phyloP scores from a whole-genome alignment of 2,888 invertebrate species.

The Zygothrica quintamaculata region DNA sequence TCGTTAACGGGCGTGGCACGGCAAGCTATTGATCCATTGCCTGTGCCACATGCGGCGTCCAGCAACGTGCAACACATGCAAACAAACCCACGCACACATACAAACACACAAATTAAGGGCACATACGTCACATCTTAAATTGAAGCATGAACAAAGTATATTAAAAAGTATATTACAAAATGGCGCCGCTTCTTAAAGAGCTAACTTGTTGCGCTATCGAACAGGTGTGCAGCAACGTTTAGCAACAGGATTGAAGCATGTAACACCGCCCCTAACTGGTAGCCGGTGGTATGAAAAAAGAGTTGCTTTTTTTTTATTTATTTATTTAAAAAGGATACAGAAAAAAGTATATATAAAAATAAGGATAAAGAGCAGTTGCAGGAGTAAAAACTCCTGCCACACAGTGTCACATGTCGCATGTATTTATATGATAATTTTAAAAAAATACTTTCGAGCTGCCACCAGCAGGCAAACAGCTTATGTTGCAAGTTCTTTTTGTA shows the following conservation, averaged over 20 bases:
- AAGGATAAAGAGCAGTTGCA: no score
- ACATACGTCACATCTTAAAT: conserved; percentile 51
- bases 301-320: no score
- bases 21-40: conserved; percentile 76
- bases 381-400: no score
- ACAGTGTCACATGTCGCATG: conserved; percentile 7
- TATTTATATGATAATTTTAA: conserved; percentile 39
- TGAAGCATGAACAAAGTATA: conserved; percentile 20
- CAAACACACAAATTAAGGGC: conserved; percentile 5
- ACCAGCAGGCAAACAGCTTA: conserved; percentile 68
- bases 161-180: conserved; percentile 63
- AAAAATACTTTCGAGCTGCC: conserved; percentile 71
- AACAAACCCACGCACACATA: background rate
- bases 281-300: conserved; percentile 1
- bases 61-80: conserved; percentile 42
- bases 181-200: conserved; percentile 82
- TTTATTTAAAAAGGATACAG: no score
- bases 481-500: conserved; percentile 21
- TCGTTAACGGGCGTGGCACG: conserved; percentile 62
- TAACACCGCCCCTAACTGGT: no score
- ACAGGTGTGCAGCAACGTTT: conserved; percentile 75
- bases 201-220: conserved; percentile 81
- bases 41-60: conserved; percentile 63
- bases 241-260: background rate
- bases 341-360: no score